These are phyloP conservation scores for Eulemur rubriventer DNA, from an alignment of 2,797 vertebrate species.

Conservation along the genomic window DNA sequence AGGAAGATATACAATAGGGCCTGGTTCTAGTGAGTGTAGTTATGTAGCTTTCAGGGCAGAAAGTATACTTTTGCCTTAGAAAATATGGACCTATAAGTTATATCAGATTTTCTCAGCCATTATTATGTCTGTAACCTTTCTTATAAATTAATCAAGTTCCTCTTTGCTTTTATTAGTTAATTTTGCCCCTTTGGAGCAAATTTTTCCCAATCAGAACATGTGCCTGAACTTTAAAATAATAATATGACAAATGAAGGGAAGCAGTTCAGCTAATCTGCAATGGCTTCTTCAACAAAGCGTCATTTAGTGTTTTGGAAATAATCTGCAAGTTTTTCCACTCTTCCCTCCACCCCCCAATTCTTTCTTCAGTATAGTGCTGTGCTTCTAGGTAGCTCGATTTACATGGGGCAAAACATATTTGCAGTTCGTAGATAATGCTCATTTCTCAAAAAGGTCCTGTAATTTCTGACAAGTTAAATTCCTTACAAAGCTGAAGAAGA, in stretches of 20 bases:
- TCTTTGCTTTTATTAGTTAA: constrained; percentile 32
- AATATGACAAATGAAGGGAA: background rate
- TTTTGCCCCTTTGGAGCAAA: background rate
- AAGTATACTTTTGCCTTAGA: background rate
- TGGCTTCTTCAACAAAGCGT: background rate
- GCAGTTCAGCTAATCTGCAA: background rate
- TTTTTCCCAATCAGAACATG: constrained; percentile 12
- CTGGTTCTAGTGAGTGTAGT: background rate
- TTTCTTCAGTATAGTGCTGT: background rate
- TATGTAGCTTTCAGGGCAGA: background rate
- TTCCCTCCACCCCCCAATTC: accelerated
- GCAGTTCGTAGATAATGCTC: background rate
- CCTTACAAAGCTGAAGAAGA: background rate
- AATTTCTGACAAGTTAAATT: background rate
- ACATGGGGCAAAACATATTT: background rate
- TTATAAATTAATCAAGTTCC: constrained; percentile 28
- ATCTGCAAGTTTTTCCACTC: background rate
- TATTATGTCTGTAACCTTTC: constrained; percentile 37
- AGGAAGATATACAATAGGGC: background rate
- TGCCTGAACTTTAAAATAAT: constrained; percentile 39
- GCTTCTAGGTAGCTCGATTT: background rate
- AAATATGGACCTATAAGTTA: background rate
- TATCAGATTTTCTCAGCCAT: background rate
- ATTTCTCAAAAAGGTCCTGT: background rate
- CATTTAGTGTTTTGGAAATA: background rate